Evolutionary conservation across 1,140 invertebrate species (phyloP).

Genomic region (Helicorthomorpha holstii): DNA sequence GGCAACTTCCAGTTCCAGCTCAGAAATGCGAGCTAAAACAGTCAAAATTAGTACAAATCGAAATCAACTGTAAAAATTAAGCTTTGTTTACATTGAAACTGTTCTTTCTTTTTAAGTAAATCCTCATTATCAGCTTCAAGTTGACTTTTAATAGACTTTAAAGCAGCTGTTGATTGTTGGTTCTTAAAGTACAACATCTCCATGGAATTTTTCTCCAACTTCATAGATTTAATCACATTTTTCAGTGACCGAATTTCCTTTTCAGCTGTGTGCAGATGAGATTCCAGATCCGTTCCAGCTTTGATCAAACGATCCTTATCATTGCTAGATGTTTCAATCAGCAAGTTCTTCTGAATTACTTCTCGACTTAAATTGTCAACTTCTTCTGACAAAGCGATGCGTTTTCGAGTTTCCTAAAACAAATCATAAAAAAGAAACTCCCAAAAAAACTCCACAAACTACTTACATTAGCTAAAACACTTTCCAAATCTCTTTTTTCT

Average conservation of each 20-base stretch:
- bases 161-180: conserved; percentile 18
- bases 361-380: conserved; percentile 19
- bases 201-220: conserved; percentile 22
- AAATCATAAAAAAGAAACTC: not conserved
- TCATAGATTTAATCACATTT: conserved; percentile 21
- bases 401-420: conserved; percentile 14
- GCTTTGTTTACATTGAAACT: conserved; percentile 21
- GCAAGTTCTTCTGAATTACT: conserved; percentile 19
- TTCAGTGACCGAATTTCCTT: not conserved
- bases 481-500: conserved; percentile 6
- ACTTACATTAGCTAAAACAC: conserved; percentile 2
- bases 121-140: conserved; percentile 30
- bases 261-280: conserved; percentile 13
- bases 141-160: conserved; percentile 24
- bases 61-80: conserved; percentile 4
- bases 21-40: conserved; percentile 20
- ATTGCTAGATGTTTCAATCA: conserved; percentile 19
- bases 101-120: conserved; percentile 25
- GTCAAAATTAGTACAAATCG: not conserved
- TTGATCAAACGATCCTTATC: conserved; percentile 27
- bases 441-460: not conserved
- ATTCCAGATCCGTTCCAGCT: conserved; percentile 25
- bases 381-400: conserved; percentile 26
- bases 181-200: conserved; percentile 25
- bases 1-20: conserved; percentile 24